Base-by-base conservation (phyloP, 2,797 vertebrate genomes). In the Melanotaenia pygmaea region DNA sequence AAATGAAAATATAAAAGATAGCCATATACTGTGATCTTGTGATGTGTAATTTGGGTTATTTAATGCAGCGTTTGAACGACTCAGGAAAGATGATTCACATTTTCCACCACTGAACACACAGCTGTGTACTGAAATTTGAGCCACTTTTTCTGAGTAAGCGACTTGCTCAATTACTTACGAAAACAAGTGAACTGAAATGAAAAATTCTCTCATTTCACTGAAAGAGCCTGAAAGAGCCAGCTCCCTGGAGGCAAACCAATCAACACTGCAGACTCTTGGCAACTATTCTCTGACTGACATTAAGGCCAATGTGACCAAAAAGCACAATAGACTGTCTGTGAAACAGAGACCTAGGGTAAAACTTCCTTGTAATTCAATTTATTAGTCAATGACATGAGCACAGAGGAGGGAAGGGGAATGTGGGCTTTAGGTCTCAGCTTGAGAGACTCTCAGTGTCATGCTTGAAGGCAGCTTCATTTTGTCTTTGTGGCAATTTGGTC, bases 181-280 rank as follows among this genome's bases (percentile, higher is more conserved):
- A 83, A 85, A 82, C 74, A 83, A 83, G 70, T 77, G 64, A 81
- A 85, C 75, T 53, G 35, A 79, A 83, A 76, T 84, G 67, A 88
- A 86, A 82, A 67, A 79, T 79, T 73, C 77, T 76, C 59, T 85
- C 63, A 65, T 85, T 85, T 80, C 37, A 43, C 62, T 81, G 58
- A 77, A 71, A 81, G 70, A 74, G 67, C 54, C 53, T 70, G 43
- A 82, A 78, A 80, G 70, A 79, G 63, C 72, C 38, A 60, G 64
- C 50, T 81, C 68, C 70, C 77, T 70, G 65, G 69, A 79, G 72
- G 80, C 77, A 18, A 79, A 65, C 64, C 79, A 84, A 79, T 82
- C 70, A 76, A 59, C 20, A 28, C 83, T 60, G 56, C 61, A 67
- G 71, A 84, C 59, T 65, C 67, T 74, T 86, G 77, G 75, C 76